Evolutionary conservation across 2,888 invertebrate species (phyloP), one percentile per base, ranked within the genome.

Genomic region (Acronicta aceris): DNA sequence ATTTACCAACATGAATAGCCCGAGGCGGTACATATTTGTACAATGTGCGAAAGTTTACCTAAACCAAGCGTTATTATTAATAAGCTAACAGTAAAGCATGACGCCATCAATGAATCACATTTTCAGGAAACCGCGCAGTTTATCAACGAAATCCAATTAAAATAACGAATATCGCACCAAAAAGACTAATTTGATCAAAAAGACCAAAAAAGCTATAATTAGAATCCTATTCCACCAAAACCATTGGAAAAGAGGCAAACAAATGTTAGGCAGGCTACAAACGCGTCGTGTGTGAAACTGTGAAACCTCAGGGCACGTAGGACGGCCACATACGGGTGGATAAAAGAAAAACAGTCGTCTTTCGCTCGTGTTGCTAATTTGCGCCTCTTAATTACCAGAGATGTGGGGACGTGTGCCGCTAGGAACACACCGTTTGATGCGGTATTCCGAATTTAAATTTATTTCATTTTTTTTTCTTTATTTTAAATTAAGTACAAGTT

Each of bases 381-480:
- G 85, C 83, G 81, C 82, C 80, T 82, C 85, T 88, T 91, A 90
- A 91, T 90, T 91, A 91, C 82, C 74, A 72, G 74, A 71, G 82
- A 81, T 79, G 85, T 83, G 83, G 81, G 82, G 81, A 79, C 74
- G 67, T 54, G 70, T 61, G 69, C 65, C 63, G 52, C 70, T 74
- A 62, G 52, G 58, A 73, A 66, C 71, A 54, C 17, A 63, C 45
- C 51, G 54, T 70, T 81, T 78, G 86, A 88, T 83, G 83, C 70
- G 89, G 83, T 62, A 77, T 76, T 71, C 60, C 38, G 62, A 72
- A 67, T 75, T 67, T 61, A 45, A 73, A 73, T 57, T 33, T 52
- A 27, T 41, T 49, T 49, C 10, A 50, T 30, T 59, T 47, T 43
- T 46, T 59, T 36, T 51, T 46, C 38, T 59, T 48, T 36, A 5